Base-by-base conservation (phyloP, 2,113 vertebrate species). In the Cynopterus brachyotis region DNA sequence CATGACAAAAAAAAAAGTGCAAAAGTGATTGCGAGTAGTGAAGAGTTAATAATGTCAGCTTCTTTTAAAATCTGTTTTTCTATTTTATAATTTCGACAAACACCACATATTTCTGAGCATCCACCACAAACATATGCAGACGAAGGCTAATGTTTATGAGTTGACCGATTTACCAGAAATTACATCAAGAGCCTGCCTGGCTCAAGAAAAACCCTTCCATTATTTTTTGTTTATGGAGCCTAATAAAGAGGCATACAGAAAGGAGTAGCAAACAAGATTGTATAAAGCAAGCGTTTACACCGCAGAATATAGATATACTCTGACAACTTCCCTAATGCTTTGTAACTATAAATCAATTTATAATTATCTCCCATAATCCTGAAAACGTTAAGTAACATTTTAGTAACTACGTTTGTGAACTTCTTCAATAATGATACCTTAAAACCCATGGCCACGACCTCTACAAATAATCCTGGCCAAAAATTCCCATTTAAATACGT, bases 141-240 rank as follows among this genome's bases (percentile, higher is more conserved):
- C 55, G 70, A 53, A 73, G 16, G 6, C 17, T n/a, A 42, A 30
- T 16, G 42, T 15, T 60, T 67, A 62, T 45, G 6, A 47, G 20
- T 37, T 75, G 26, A 70, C 40, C 9, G 6, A 88, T 72, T 12
- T 4, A 69, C 26, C 45, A 59, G 37, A 15, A 62, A n/a, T 79
- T 83, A 42, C 9, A 69, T 73, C 42, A 79, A 94, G 47, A 90
- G 17, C 4, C 28, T 28, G 17, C 4, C 28, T 28, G 62, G 64
- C 30, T 91, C 64, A 53, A 7, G 80, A 72, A 96, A 91, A 96
- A 55, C 3, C 5, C 47, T 76, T 37, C 60, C 6, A 37, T 79
- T 90, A 90, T 32, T 84, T 95, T 83, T 32, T 92, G 37, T 70
- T 89, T 93, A 70, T 69, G 75, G 40, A 95, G 70, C 87, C 62